phyloP scores from a whole-genome alignment of 2,888 invertebrate genomes.

The Andrena camellia region DNA sequence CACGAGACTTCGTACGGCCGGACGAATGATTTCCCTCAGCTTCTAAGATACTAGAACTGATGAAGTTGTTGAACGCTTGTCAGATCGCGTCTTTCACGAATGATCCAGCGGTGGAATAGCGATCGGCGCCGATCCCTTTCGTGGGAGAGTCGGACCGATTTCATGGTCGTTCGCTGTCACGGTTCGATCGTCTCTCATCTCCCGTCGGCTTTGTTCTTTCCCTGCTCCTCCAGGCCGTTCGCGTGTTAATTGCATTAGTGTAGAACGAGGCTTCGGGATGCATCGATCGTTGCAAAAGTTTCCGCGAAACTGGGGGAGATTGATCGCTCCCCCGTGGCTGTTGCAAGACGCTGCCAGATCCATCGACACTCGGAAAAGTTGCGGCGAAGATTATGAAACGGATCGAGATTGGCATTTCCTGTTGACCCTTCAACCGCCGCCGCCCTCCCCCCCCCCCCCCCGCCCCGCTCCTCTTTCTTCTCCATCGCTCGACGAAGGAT shows the following conservation, averaged over 20 bases:
- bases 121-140: conserved; percentile 64
- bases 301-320: conserved; percentile 43
- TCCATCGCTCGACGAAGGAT: background rate
- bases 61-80: conserved; percentile 30
- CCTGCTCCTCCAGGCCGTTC: conserved; percentile 55
- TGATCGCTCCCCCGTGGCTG: conserved; percentile 26
- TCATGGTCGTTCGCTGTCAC: conserved; percentile 81
- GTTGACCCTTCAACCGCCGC: conserved; percentile 25
- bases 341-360: conserved; percentile 25
- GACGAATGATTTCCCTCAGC: background rate
- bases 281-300: conserved; percentile 50
- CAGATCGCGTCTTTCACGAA: conserved; percentile 26
- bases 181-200: conserved; percentile 75
- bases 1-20: background rate
- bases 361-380: conserved; percentile 27
- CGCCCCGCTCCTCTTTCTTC: background rate
- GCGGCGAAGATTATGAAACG: conserved; percentile 48
- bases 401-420: conserved; percentile 45
- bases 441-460: too few species aligned
- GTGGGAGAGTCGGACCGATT: conserved; percentile 79
- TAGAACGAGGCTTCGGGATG: conserved; percentile 55
- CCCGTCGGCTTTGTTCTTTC: conserved; percentile 61
- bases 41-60: background rate
- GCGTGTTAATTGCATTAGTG: conserved; percentile 78
- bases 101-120: background rate